Base-by-base conservation (phyloP, 2,888 invertebrate genomes). In the Morpho helenor region DNA sequence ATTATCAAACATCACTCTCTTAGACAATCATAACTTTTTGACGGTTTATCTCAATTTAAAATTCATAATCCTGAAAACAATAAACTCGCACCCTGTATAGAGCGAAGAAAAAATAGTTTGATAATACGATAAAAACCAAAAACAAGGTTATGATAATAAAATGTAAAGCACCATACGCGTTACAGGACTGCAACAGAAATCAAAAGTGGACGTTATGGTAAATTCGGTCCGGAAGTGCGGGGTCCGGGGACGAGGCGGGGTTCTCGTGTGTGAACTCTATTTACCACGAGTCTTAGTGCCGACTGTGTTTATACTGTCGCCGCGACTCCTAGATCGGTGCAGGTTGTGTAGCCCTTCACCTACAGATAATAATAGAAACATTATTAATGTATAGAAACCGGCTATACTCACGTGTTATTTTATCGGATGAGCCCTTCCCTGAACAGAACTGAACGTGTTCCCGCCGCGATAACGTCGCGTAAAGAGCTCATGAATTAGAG, bases 271-370 rank as follows among this genome's bases (percentile, higher is more conserved):
- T 43, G 40, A 40, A 48, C 16, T 16, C 31, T 88, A 90, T 84
- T 89, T 90, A 82, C 82, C 88, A 61, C 90, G 79, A 67, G 84
- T 79, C 73, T 87, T 88, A 66, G 93, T 93, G 69, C 95, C 95
- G 68, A 94, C 91, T 65, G 93, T 92, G 85, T 95, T 95, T 75
- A 96, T 92, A 73, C 95, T 94, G 79, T 96, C 96, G 72, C 95
- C 94, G 82, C 96, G 94, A 87, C 96, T 96, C 80, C 95, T 92
- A 69, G 96, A 95, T 80, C 96, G 93, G 80, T 95, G 94, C 79
- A 96, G 83, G 70, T 93, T 93, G 68, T 93, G 92, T 75, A 93
- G 86, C 64, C 93, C 93, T 77, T 95, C 94, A 74, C 92, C 94
- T 94, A 77, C 46, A 71, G 84, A 50, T 9, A 10, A 49, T 16